Conservation (phyloP, 2,888 invertebrate species). For the Agrotis puta region DNA sequence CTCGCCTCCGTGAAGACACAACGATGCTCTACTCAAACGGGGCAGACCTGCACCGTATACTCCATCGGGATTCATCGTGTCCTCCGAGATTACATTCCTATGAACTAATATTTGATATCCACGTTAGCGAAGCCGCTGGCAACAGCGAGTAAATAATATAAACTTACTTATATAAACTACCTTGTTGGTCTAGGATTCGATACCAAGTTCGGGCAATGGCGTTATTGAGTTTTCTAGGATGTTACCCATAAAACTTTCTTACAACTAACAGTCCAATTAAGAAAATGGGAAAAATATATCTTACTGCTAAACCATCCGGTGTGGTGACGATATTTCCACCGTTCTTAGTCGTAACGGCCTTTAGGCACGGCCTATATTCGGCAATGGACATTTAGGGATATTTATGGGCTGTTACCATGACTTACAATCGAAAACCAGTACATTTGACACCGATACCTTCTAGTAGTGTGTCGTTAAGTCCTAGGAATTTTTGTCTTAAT, state of each 20-base stretch:
- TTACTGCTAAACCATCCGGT: slow-evolving; percentile 2
- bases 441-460: slow-evolving; percentile 25
- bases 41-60: too few species aligned
- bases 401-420: slow-evolving; percentile 60
- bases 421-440: slow-evolving; percentile 17
- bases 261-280: background rate
- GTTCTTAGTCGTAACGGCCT: slow-evolving; percentile 35
- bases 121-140: too few species aligned
- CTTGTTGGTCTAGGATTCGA: too few species aligned
- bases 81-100: too few species aligned
- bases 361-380: slow-evolving; percentile 38
- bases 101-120: too few species aligned
- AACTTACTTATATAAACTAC: too few species aligned
- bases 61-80: too few species aligned
- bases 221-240: too few species aligned
- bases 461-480: background rate
- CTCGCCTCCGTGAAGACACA: too few species aligned
- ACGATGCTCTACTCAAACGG: too few species aligned
- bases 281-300: slow-evolving; percentile 25
- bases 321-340: slow-evolving; percentile 47
- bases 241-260: background rate
- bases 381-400: slow-evolving; percentile 39
- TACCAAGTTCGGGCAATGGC: too few species aligned
- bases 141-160: too few species aligned
- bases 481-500: background rate